Percentiles rank a stretch among this genome's conserved stretches.
Evolutionary conservation across 2,888 invertebrate genomes (phyloP).

Genomic region (Coenonympha glycerion): DNA sequence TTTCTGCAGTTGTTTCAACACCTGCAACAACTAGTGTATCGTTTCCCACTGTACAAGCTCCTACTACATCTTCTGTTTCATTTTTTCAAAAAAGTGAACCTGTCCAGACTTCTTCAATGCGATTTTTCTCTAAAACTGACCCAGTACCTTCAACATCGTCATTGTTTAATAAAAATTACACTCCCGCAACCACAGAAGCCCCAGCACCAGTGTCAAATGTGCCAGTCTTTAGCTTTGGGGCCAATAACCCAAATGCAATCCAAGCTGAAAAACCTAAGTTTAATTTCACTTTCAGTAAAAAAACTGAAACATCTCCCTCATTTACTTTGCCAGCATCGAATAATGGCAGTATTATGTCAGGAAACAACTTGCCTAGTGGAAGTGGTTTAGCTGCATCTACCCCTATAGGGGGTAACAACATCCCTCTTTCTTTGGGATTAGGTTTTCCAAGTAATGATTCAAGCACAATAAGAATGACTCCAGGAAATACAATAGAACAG

Average conservation of each 20-base stretch:
- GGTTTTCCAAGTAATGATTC: not conserved
- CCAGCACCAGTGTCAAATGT: slow-evolving; percentile 20
- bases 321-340: slow-evolving; percentile 32
- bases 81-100: slow-evolving; percentile 29
- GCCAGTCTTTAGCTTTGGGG: slow-evolving; percentile 51
- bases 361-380: slow-evolving; percentile 15
- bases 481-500: slow-evolving; percentile 1
- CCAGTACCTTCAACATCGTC: slow-evolving; percentile 26
- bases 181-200: slow-evolving; percentile 22
- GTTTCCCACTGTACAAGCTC: slow-evolving; percentile 24
- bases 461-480: not conserved
- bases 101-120: slow-evolving; percentile 26
- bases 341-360: slow-evolving; percentile 9
- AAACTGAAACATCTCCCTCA: slow-evolving; percentile 32
- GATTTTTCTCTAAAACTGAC: slow-evolving; percentile 37
- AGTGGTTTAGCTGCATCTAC: slow-evolving; percentile 23
- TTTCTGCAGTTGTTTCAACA: slow-evolving; percentile 30
- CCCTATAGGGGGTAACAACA: slow-evolving; percentile 29
- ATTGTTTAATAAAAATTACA: slow-evolving; percentile 36
- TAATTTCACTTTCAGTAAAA: slow-evolving; percentile 47
- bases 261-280: slow-evolving; percentile 47
- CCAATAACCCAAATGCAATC: slow-evolving; percentile 27
- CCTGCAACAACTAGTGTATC: slow-evolving; percentile 27
- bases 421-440: too few relatives aligned
- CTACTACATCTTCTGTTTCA: slow-evolving; percentile 19